Evolutionary conservation across 1,140 invertebrate genomes (phyloP).

Genomic region (Formica selysi): DNA sequence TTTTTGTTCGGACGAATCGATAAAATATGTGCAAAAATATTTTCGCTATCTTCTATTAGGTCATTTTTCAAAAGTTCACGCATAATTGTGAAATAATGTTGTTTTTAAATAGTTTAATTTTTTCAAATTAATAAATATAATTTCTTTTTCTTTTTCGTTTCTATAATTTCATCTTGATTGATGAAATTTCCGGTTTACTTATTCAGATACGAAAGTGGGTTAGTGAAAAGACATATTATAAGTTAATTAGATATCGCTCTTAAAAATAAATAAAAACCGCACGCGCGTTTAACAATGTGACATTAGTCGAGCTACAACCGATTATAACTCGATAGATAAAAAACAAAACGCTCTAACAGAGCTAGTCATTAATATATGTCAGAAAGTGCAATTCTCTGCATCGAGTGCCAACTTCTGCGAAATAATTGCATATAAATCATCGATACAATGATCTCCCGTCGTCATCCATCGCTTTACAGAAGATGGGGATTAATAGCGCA

Average conservation of each 20-base stretch:
- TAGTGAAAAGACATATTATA: not conserved
- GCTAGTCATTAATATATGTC: slow-evolving; percentile 20
- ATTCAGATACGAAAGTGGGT: not conserved
- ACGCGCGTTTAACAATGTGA: slow-evolving; percentile 9
- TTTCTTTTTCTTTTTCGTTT: not conserved
- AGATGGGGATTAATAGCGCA: slow-evolving; percentile 27
- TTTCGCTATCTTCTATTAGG: not conserved
- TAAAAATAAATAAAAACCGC: slow-evolving; percentile 19
- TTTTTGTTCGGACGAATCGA: slow-evolving; percentile 13
- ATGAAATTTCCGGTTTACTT: slow-evolving; percentile 6
- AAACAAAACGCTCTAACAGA: slow-evolving; percentile 42
- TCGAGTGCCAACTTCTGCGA: slow-evolving; percentile 18
- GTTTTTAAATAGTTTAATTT: not conserved
- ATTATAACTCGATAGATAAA: slow-evolving; percentile 42
- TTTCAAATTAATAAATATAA: not conserved
- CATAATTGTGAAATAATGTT: slow-evolving; percentile 9
- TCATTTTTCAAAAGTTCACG: not conserved
- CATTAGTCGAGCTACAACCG: slow-evolving; percentile 25
- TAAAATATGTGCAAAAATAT: not conserved
- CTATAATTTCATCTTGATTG: not conserved
- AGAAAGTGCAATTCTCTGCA: slow-evolving; percentile 8
- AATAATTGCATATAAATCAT: slow-evolving; percentile 49
- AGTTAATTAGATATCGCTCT: slow-evolving; percentile 30
- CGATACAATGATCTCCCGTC: slow-evolving; percentile 31
- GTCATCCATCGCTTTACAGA: not conserved